Conservation (phyloP, 2,888 invertebrate genomes). For the Eutolmus rufibarbis region DNA sequence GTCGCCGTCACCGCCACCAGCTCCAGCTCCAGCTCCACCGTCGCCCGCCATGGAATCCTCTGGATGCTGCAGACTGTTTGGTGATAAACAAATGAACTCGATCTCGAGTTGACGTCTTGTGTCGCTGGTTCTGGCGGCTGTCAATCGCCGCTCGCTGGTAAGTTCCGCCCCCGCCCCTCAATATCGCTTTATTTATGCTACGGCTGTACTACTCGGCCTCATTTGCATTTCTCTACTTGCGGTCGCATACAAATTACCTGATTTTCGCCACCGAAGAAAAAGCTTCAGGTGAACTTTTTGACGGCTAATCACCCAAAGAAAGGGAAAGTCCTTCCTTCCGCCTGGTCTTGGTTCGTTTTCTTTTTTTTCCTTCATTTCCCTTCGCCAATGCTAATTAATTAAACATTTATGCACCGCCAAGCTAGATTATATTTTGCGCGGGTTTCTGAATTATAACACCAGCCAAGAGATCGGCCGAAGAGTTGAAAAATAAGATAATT, state of each 20-base stretch:
- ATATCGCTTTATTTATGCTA: background rate
- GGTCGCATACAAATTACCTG: constrained; percentile 9
- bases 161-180: background rate
- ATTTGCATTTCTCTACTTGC: constrained; percentile 24
- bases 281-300: constrained; percentile 8
- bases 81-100: constrained; percentile 43
- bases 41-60: constrained; percentile 16
- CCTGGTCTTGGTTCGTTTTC: background rate
- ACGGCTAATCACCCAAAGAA: constrained; percentile 6
- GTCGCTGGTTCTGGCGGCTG: constrained; percentile 2
- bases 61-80: constrained; percentile 40
- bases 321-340: constrained; percentile 27
- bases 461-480: background rate
- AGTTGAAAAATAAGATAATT: background rate
- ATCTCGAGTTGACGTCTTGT: constrained; percentile 38
- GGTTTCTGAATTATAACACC: background rate
- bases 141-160: constrained; percentile 21
- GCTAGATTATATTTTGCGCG: background rate
- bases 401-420: background rate
- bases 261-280: background rate
- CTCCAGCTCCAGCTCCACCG: background rate
- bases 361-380: background rate
- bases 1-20: background rate
- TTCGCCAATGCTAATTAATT: background rate
- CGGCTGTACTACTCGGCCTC: background rate